These are phyloP conservation scores for Sebastes goodei DNA, from an alignment of 2,797 vertebrate species.

Conservation along the genomic window DNA sequence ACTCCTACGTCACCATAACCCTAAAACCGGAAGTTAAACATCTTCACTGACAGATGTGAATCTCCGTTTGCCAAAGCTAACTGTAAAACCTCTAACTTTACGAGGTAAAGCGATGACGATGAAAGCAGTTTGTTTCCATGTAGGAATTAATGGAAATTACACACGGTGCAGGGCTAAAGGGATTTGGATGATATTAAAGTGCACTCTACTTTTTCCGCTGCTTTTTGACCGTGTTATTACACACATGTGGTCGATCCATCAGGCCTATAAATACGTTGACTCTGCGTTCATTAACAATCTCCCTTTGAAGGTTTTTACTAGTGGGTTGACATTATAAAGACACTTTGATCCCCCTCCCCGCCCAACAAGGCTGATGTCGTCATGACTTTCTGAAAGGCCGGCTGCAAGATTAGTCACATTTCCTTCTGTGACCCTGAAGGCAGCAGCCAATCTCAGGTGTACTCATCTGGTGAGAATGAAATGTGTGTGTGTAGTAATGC, in stretches of 20 bases:
- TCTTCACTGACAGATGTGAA: not conserved
- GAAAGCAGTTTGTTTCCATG: constrained; percentile 12
- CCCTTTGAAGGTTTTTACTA: constrained; percentile 65
- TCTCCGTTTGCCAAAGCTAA: constrained; percentile 19
- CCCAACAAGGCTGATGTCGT: constrained; percentile 27
- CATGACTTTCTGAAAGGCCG: constrained; percentile 44
- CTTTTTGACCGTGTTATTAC: constrained; percentile 39
- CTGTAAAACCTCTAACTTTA: constrained; percentile 21
- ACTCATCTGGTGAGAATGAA: not conserved
- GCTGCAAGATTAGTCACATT: constrained; percentile 55
- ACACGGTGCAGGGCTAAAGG: constrained; percentile 9
- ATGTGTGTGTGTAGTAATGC: not conserved
- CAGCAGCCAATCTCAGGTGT: constrained; percentile 23
- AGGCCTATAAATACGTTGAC: constrained; percentile 48
- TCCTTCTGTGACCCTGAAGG: constrained; percentile 28
- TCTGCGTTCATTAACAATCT: constrained; percentile 56
- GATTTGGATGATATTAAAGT: constrained; percentile 24
- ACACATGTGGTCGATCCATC: constrained; percentile 61
- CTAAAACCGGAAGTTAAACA: constrained; percentile 2
- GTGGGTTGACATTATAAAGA: constrained; percentile 69
- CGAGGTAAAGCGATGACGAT: constrained; percentile 13
- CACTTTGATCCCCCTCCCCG: constrained; percentile 52
- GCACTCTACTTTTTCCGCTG: constrained; percentile 11
- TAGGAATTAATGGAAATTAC: constrained; percentile 34
- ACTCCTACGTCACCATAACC: not conserved